These are phyloP conservation scores for Seladonia tumulorum DNA, from an alignment of 2,888 invertebrate species.

Conservation along the genomic window DNA sequence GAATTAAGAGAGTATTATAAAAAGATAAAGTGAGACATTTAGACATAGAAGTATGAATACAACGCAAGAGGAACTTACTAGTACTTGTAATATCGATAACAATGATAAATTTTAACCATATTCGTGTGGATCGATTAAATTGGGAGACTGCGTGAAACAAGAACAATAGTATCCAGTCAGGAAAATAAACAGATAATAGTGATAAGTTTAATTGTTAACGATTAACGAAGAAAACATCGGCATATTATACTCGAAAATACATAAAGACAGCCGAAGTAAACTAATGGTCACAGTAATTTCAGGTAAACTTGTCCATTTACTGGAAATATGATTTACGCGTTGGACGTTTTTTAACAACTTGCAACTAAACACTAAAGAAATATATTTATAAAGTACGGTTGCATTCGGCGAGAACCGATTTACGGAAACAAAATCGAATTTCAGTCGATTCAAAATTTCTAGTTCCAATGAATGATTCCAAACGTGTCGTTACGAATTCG, in stretches of 20 bases:
- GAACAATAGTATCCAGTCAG: constrained; percentile 25
- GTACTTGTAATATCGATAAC: constrained; percentile 7
- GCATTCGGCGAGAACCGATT: constrained; percentile 2
- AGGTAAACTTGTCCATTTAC: constrained; percentile 24
- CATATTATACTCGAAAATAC: constrained; percentile 22
- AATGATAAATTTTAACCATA: not conserved
- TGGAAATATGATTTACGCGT: constrained; percentile 30
- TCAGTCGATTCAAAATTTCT: not conserved
- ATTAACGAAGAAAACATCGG: constrained; percentile 26
- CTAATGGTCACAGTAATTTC: constrained; percentile 28
- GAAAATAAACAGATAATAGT: constrained; percentile 12
- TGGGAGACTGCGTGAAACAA: not conserved
- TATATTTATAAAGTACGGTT: constrained; percentile 12
- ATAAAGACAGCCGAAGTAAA: constrained; percentile 31
- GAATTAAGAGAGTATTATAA: constrained; percentile 15
- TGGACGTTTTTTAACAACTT: constrained; percentile 26
- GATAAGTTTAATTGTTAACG: constrained; percentile 40
- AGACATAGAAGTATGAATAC: constrained; percentile 7
- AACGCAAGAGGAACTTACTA: constrained; percentile 3
- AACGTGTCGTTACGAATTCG: constrained; percentile 18
- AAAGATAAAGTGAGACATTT: constrained; percentile 6
- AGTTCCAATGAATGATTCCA: constrained; percentile 1
- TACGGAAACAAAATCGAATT: not conserved
- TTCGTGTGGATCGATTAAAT: constrained; percentile 15
- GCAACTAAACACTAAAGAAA: constrained; percentile 15